Evolutionary conservation across 2,888 invertebrate genomes (phyloP), one percentile per base, ranked within the genome.

Genomic region (Andrena fulva): DNA sequence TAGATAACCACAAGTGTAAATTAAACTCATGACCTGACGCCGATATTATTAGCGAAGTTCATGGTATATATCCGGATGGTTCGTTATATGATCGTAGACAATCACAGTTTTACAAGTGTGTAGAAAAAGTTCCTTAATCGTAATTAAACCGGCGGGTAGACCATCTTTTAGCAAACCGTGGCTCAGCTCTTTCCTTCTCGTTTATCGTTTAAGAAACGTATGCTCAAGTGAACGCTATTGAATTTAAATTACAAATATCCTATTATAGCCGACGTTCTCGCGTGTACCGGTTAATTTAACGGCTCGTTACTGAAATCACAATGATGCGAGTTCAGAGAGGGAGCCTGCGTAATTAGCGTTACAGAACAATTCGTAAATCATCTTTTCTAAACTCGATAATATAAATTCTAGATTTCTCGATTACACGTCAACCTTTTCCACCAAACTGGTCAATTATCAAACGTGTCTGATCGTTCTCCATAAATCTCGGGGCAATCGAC

Each of bases 371-470:
- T 68, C 64, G 63, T 78, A 64, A 74, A 69, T 33, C 7, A 7
- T 80, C 42, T 42, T n/a, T 66, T 48, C 52, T 74, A 82, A 54
- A 78, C 50, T 56, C 52, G 56, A 66, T 48, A 83, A 29, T 72
- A 73, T 70, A 72, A 64, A 59, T 59, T 50, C 27, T 69, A 60
- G 27, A 35, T 20, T 10, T 50, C 75, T 75, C 68, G 35, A 66
- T 69, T 68, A 60, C 59, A 60, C 31, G 66, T 86, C 69, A 77
- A 87, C 87, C 85, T 86, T 86, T 88, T 87, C 88, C 88, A 88
- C 88, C 88, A 79, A 87, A 88, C 88, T 88, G 70, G 48, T 87
- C 88, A 88, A 88, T 88, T 88, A 84, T 82, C 24, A 77, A 85
- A 73, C 66, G 74, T 75, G 42, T 74, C 54, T 79, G 68, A 50